Evolutionary conservation across 2,888 invertebrate species (phyloP), one percentile per base, ranked within the genome.

Genomic region (Agonopterix arenella): DNA sequence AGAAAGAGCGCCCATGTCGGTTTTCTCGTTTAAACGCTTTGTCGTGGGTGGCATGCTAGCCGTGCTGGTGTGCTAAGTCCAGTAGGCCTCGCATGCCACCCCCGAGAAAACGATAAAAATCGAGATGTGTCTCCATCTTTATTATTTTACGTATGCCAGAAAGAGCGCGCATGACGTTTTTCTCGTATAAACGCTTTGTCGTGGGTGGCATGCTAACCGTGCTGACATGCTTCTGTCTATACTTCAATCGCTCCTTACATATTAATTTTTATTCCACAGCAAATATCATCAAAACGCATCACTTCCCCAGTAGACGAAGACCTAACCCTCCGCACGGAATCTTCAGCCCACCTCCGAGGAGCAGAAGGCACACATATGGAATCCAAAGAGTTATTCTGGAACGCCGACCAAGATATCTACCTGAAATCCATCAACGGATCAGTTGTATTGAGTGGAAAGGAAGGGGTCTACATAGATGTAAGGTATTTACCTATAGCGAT

Each of bases 301-400:
- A 91, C 93, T 0, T 94, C 96, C 48, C 94, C 95, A 0, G 90
- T 94, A 0, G 92, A 93, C 60, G 90, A 92, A 11, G 92, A 93
- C 51, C 75, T 97, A 8, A 80, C 79, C 0, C 73, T 97, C 13
- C 91, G 92, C n/a, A 93, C 95, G 0, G 93, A 94, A n/a, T 80
- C 88, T 0, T 91, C 91, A 8, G 91, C 95, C 4, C 90, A 91
- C 54, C 83, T 97, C 2, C 91, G 93, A 52, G 97, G 97, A 0
- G 94, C 95, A 0, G 96, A 97, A 76, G 96, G 96, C 0, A 92
- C 94, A 0, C 90, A 80, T 45, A 90, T 95, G 75, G 94, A 95
- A 60, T 91, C 94, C 8, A 92, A 93, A 54, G 91, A 93, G 16
- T 89, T 96, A 11, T 84, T 92, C 50, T 93, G 95, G 91, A 91